These are phyloP conservation scores for Boulengeromyrus knoepffleri DNA, from an alignment of 2,113 vertebrate genomes.

Conservation along the genomic window DNA sequence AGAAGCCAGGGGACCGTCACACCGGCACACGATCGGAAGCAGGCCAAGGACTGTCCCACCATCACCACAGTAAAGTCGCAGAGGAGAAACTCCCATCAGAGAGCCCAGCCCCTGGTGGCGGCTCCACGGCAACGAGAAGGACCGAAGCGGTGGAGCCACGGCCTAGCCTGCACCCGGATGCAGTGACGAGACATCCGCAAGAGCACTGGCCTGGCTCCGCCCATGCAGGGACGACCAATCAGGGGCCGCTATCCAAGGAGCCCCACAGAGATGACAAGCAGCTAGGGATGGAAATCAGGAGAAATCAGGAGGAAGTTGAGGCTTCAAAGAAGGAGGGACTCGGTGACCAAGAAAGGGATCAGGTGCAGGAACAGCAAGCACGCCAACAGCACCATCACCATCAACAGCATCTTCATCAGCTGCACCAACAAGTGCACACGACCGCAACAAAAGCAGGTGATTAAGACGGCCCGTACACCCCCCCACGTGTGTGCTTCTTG, in stretches of 20 bases:
- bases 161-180: not conserved
- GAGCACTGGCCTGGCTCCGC: not conserved
- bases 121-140: not conserved
- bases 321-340: not conserved
- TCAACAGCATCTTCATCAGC: constrained; percentile 41
- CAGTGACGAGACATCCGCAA: constrained; percentile 37
- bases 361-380: constrained; percentile 28
- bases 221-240: constrained; percentile 23
- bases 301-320: constrained; percentile 14
- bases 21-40: not conserved
- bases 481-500: not conserved
- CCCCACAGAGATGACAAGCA: not conserved
- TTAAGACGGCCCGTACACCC: not conserved
- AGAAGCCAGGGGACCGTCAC: not conserved
- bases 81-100: not conserved
- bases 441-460: constrained; percentile 54
- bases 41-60: not conserved
- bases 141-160: not conserved
- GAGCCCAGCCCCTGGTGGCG: not conserved
- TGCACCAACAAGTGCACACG: constrained; percentile 27
- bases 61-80: not conserved
- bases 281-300: constrained; percentile 17
- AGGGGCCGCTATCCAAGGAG: constrained; percentile 32
- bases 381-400: constrained; percentile 49
- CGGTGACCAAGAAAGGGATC: constrained; percentile 37